Conservation (phyloP, 2,113 vertebrate species). For the Macaca mulatta region DNA sequence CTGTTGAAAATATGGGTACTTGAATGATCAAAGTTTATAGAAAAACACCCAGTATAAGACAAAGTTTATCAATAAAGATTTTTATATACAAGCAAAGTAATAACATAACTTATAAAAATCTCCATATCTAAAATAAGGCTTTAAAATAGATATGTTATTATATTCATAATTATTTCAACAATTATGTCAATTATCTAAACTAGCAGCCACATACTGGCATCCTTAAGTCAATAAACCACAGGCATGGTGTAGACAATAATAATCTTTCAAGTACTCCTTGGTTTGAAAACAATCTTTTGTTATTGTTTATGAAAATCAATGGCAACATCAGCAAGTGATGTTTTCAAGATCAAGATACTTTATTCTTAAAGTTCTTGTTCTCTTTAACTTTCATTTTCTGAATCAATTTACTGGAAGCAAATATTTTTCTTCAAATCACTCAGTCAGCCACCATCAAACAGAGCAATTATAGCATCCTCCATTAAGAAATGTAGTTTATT, state of each 20-base stretch:
- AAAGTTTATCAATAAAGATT: neutral
- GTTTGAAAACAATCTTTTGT: too few relatives aligned
- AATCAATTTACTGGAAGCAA: neutral
- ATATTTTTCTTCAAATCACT: neutral
- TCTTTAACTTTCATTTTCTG: neutral
- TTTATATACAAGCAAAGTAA: neutral
- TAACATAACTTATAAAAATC: neutral
- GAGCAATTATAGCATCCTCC: neutral
- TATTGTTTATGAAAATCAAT: neutral
- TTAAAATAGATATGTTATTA: neutral
- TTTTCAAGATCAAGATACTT: neutral
- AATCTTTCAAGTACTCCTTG: rapidly evolving
- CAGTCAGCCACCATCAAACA: neutral
- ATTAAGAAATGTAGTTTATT: neutral
- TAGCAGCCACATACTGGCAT: neutral
- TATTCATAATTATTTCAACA: neutral
- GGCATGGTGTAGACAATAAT: neutral
- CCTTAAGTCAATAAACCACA: neutral
- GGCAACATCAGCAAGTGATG: neutral
- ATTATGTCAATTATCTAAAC: neutral
- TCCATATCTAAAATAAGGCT: neutral
- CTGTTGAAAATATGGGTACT: neutral
- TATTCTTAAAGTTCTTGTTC: neutral
- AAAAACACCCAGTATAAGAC: neutral
- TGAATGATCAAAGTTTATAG: neutral